phyloP scores from a whole-genome alignment of 2,113 vertebrate genomes.

The Brienomyrus brachyistius region DNA sequence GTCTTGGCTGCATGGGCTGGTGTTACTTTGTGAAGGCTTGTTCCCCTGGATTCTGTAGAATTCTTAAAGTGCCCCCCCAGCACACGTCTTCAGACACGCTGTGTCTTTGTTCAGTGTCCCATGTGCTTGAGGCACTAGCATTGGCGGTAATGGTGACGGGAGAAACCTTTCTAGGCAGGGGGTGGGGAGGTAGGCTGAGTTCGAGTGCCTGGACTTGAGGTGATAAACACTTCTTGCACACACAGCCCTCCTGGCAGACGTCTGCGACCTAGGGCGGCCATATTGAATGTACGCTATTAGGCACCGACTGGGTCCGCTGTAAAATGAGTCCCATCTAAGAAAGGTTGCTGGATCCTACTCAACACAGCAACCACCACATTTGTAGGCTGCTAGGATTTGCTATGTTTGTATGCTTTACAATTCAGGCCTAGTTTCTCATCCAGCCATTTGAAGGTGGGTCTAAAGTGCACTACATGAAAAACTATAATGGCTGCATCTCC shows the following conservation, averaged over 20 bases:
- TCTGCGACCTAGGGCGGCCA: background rate
- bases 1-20: background rate
- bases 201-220: background rate
- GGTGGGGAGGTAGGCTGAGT: background rate
- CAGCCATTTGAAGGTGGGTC: background rate
- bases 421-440: background rate
- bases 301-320: background rate
- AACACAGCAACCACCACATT: background rate
- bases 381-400: background rate
- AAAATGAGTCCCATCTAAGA: background rate
- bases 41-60: background rate
- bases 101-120: background rate
- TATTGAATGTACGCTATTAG: background rate
- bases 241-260: background rate
- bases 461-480: background rate
- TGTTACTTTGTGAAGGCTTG: background rate
- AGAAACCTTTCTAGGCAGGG: background rate
- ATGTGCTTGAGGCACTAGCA: background rate
- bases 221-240: background rate
- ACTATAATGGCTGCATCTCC: background rate
- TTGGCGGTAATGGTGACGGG: background rate
- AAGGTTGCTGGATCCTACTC: background rate
- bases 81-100: background rate
- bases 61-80: background rate
- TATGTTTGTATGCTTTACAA: background rate